Base-by-base conservation (phyloP, 53 echinoderm and acorn worm genomes). In the Crossaster papposus region DNA sequence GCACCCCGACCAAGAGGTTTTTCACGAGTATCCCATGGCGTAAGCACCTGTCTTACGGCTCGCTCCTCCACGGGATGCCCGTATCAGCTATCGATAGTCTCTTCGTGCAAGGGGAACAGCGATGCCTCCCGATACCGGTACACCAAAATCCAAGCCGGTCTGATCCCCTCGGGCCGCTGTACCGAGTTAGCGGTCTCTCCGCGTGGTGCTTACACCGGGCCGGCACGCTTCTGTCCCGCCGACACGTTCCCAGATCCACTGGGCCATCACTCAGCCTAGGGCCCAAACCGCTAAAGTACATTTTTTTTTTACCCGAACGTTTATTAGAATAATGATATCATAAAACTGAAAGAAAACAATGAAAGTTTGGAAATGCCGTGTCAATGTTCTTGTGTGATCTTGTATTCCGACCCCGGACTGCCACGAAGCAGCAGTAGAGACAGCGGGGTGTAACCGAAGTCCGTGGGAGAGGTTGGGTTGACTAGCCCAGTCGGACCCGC, bases 191-290 rank as follows among this genome's bases (percentile, higher is more conserved):
- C 72, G 53, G 74, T 31, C 73, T 15, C 85, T 72, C 85, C 44
- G 85, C 85, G 74, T 72, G 85, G 85, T 52, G 85, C 85, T 36
- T 22, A 53, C 52, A 75, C 73, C 85, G 85, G 85, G 74, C 26
- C 51, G 85, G 74, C 85, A 85, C 85, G 85, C 85, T 85, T 34
- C 85, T 30, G 53, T 73, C 85, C 53, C 32, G 29, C 55, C 85
- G 85, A 85, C 85, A 85, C 85, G 85, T 85, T 83, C 58, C 52
- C 32, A 54, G 30, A 74, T 54, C 35, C 72, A 53, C 54, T 30
- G 54, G 85, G 54, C 53, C 51, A 72, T 71, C 71, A 71, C 32
- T 71, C 71, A 71, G 20, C 71, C 71, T 71, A 29, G 3, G 71
- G 71, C 71, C 32, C n/a, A 26, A 26, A 65, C 26, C 70, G 36